Conservation (phyloP, 1,140 invertebrate species). For the Neomicropteryx cornuta region DNA sequence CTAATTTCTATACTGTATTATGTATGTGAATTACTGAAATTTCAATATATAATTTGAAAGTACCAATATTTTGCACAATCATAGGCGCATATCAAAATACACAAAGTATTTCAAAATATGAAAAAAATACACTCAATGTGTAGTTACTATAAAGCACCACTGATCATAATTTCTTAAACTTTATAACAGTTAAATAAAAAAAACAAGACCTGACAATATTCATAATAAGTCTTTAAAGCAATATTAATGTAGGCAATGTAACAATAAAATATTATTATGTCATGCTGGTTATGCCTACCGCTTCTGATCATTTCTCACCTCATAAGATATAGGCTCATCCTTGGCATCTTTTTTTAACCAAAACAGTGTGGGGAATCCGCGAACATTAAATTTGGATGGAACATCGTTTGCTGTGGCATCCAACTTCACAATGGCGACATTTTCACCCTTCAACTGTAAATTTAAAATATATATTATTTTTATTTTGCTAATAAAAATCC, state of each 20-base stretch:
- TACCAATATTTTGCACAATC: too few relatives aligned
- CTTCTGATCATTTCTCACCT: constrained; percentile 42
- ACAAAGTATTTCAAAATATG: background rate
- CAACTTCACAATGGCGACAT: constrained; percentile 92
- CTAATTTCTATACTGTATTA: too few relatives aligned
- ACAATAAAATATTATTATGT: constrained; percentile 4
- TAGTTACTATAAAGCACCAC: too few relatives aligned
- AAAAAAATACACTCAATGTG: constrained; percentile 5
- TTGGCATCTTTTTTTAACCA: constrained; percentile 86
- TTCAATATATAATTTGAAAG: too few relatives aligned
- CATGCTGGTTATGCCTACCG: background rate
- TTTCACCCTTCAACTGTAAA: constrained; percentile 67
- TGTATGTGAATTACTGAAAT: too few relatives aligned
- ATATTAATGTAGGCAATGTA: background rate
- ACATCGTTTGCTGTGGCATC: constrained; percentile 99
- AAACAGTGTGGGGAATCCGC: constrained; percentile 95
- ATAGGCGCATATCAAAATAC: background rate
- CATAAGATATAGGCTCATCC: constrained; percentile 77
- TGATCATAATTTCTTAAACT: too few relatives aligned
- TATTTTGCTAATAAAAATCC: too few relatives aligned
- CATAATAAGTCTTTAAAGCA: background rate
- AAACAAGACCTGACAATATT: background rate
- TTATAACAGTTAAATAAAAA: background rate
- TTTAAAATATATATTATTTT: constrained; percentile 1
- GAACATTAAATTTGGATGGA: constrained; percentile 81